A percentile compares a stretch with the other conserved stretches of the same genome.
Conservation (phyloP, 2,113 vertebrate species). For the Ancistrus triradiatus region DNA sequence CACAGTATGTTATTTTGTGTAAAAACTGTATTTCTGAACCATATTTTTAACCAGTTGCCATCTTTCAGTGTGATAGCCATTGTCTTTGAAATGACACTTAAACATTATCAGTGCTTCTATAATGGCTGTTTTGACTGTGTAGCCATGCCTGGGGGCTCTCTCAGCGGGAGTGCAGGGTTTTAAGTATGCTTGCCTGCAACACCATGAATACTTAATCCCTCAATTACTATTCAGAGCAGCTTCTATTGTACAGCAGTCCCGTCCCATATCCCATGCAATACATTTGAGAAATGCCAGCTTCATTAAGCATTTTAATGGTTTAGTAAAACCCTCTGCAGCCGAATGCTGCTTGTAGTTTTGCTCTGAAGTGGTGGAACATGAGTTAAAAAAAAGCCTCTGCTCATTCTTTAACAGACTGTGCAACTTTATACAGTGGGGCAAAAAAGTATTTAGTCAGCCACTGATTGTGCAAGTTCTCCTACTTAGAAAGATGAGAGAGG, state of each 20-base stretch:
- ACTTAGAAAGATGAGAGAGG: no score
- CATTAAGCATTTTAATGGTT: conserved; percentile 35
- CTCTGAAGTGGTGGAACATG: no score
- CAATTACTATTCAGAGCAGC: conserved; percentile 46
- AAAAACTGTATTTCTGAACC: no score
- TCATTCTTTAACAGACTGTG: conserved; percentile 8
- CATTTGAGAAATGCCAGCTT: conserved; percentile 23
- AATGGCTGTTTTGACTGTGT: conserved; percentile 36
- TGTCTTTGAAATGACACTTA: not conserved
- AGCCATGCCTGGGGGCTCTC: conserved; percentile 35
- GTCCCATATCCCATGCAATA: conserved; percentile 20
- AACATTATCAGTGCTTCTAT: conserved; percentile 23
- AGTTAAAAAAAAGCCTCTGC: not conserved
- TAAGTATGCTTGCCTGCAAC: conserved; percentile 43
- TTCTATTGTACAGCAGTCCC: conserved; percentile 23
- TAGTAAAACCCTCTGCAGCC: conserved; percentile 22
- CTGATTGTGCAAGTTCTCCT: no score
- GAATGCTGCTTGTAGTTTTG: not conserved
- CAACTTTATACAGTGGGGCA: no score
- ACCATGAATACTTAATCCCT: conserved; percentile 49
- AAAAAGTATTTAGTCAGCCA: no score
- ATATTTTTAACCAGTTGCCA: not conserved
- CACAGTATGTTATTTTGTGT: no score
- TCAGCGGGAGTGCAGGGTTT: conserved; percentile 30
- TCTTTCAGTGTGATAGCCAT: conserved; percentile 23